A percentile compares a stretch with the other conserved stretches of the same genome.
Conservation (phyloP, 2,888 invertebrate species). For the Artemia sinica region DNA sequence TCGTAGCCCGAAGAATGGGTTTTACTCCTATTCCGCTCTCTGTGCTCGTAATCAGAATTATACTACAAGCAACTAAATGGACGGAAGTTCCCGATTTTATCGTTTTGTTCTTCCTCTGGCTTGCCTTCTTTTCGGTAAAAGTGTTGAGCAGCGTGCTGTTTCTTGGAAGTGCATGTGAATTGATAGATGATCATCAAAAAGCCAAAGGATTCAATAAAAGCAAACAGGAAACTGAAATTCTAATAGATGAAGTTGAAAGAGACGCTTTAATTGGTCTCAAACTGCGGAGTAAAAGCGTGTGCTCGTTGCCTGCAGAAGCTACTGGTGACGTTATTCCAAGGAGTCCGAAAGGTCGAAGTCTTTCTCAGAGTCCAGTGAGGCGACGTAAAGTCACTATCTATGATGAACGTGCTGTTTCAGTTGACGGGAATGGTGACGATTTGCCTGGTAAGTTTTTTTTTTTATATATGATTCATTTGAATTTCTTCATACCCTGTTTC, state of each 20-base stretch:
- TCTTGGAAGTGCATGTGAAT: conserved; percentile 71
- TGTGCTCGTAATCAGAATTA: conserved; percentile 74
- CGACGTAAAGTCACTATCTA: neutral
- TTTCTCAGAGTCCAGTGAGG: conserved; percentile 11
- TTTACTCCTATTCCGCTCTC: conserved; percentile 91
- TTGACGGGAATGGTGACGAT: neutral
- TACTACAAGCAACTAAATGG: conserved; percentile 62
- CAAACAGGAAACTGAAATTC: conserved; percentile 16
- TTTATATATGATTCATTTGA: no score
- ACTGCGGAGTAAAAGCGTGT: conserved; percentile 6
- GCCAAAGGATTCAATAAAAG: conserved; percentile 19
- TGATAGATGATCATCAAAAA: conserved; percentile 55
- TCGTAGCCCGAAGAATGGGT: conserved; percentile 90
- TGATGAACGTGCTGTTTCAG: conserved; percentile 11
- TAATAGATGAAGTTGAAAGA: conserved; percentile 7
- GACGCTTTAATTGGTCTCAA: conserved; percentile 13
- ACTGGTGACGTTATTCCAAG: neutral
- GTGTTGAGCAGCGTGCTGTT: conserved; percentile 73
- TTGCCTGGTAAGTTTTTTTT: no score
- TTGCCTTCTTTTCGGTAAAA: conserved; percentile 53
- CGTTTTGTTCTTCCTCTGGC: conserved; percentile 53
- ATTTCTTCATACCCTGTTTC: no score
- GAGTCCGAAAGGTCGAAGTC: conserved; percentile 10
- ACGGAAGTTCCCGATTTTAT: conserved; percentile 50
- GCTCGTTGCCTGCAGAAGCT: neutral